A percentile compares a stretch with the other conserved stretches of the same genome.
These are phyloP conservation scores for Gallinago paraguaiae DNA, from an alignment of 2,113 vertebrate genomes.

Conservation along the genomic window DNA sequence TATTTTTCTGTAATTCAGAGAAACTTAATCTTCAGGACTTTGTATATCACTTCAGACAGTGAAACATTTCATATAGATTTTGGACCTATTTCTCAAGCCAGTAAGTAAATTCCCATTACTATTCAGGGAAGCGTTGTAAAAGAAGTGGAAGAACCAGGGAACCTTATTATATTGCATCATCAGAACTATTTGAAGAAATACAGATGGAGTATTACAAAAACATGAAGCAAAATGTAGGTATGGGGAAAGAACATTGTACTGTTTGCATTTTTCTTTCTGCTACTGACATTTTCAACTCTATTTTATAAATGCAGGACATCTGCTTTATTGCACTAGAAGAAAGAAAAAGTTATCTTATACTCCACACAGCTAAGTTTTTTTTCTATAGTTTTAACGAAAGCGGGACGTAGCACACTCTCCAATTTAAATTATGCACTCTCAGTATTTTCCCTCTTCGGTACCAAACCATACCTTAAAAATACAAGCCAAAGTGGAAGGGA, in stretches of 20 bases:
- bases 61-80: slow-evolving; percentile 21
- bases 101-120: not conserved
- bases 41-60: slow-evolving; percentile 4
- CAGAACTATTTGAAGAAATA: slow-evolving; percentile 17
- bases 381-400: slow-evolving; percentile 67
- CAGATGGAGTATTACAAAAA: slow-evolving; percentile 6
- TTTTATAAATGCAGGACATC: slow-evolving; percentile 73
- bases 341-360: slow-evolving; percentile 56
- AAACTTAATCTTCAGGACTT: slow-evolving; percentile 33
- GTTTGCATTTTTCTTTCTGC: slow-evolving; percentile 38
- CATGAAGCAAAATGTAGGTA: not conserved
- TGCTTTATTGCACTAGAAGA: slow-evolving; percentile 70
- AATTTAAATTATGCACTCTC: slow-evolving; percentile 67
- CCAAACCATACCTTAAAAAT: slow-evolving; percentile 60
- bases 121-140: not conserved
- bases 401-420: slow-evolving; percentile 32
- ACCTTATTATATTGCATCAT: not conserved
- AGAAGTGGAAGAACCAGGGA: not conserved
- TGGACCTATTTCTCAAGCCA: slow-evolving; percentile 13
- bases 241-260: slow-evolving; percentile 3
- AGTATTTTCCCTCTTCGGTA: slow-evolving; percentile 63
- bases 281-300: slow-evolving; percentile 61
- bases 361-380: slow-evolving; percentile 54
- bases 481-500: slow-evolving; percentile 31
- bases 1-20: not conserved